These are phyloP conservation scores for Eubasilissa splendida DNA, from an alignment of 2,888 invertebrate genomes.

Conservation along the genomic window DNA sequence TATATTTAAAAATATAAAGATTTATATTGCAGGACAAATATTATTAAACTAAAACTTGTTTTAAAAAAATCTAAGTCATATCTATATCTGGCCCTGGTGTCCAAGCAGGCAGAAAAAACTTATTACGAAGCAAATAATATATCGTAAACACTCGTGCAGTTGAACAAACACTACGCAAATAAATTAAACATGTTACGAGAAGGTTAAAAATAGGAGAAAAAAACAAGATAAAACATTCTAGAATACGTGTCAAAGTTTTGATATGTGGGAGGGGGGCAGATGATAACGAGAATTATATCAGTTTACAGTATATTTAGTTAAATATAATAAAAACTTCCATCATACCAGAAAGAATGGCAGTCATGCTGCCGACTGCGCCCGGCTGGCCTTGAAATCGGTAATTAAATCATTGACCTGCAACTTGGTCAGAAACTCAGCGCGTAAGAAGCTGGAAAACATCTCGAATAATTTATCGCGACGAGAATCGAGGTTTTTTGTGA, in stretches of 20 bases:
- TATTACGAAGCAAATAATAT: slow-evolving; percentile 27
- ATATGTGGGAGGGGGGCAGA: not conserved
- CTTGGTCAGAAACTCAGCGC: not conserved
- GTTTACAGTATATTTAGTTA: too few species aligned
- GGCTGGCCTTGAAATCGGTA: slow-evolving; percentile 2
- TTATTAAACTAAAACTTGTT: too few species aligned
- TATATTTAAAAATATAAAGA: too few species aligned
- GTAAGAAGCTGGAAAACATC: not conserved
- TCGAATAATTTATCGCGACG: not conserved
- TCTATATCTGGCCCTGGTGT: too few species aligned
- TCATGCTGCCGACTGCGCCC: too few species aligned
- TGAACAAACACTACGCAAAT: slow-evolving; percentile 23
- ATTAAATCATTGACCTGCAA: slow-evolving; percentile 30
- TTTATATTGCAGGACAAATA: too few species aligned
- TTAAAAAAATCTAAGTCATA: too few species aligned
- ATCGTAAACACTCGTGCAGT: slow-evolving; percentile 23
- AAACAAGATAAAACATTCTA: slow-evolving; percentile 37
- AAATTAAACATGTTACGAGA: slow-evolving; percentile 17
- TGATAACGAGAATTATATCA: not conserved
- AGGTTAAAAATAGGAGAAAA: slow-evolving; percentile 34
- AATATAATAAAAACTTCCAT: too few species aligned
- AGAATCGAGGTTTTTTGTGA: not conserved
- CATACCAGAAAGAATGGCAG: too few species aligned
- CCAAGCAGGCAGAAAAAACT: not conserved
- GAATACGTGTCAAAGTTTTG: not conserved